Base-by-base conservation (phyloP, 2,113 vertebrate species). In the Vimba vimba region DNA sequence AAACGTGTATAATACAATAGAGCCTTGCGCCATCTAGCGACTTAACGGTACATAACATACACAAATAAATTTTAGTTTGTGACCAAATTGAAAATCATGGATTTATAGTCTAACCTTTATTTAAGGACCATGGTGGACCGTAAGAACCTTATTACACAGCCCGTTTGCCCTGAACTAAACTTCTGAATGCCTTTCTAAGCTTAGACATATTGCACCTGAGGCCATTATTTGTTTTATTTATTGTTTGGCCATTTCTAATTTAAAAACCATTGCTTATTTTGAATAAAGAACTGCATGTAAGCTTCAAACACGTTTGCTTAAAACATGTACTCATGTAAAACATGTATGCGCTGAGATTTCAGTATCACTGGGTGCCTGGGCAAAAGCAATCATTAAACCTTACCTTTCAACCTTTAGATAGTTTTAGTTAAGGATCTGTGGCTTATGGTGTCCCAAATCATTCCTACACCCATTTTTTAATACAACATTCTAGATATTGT, bases 1-100 rank as follows among this genome's bases (percentile, higher is more conserved):
- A 45, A 66, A 33, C 17, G n/a, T 30, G 21, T 75, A 39, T 30
- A 47, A 45, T 30, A 73, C 45, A 39, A 64, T 23, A 62, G 19
- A 68, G 57, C 64, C 57, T 74, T 47, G 68, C 79, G 83, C 86
- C 86, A 87, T 75, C 86, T 85, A 76, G 66, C 36, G 86, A 59
- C 47, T 12, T 1, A 77, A 33, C 11, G 4, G 8, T 30, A 25
- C n/a, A 74, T 23, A 47, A 47, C 23, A 47, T 13, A 1, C 12
- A 75, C 6, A 17, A 17, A 21, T 57, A 6, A 57, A 23, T 21
- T 10, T 69, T 36, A 39, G 17, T 69, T 39, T 69, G 30, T 36
- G 33, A 33, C 4, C 17, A 69, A 39, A 68, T 11, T 68, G 27
- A 39, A 36, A 69, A 36, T 39, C 17, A 21, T 3, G 19, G 66